Base-by-base conservation (phyloP, 2,113 vertebrate genomes). In the Cyprinodon brontotheroides region DNA sequence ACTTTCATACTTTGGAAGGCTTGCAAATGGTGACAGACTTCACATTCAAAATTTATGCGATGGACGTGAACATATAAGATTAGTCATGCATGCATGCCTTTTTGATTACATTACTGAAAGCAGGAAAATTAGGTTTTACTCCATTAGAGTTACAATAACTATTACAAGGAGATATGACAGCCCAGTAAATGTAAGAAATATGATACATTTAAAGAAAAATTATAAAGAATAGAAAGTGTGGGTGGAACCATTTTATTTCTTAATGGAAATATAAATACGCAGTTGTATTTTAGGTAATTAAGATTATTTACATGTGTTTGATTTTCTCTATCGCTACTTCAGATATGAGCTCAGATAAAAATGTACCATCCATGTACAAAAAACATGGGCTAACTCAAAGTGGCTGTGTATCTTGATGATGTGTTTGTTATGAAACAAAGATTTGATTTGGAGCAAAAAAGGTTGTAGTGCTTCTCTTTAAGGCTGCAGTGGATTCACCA, bases 1-100 rank as follows among this genome's bases (percentile, higher is more conserved):
- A 70, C 67, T 85, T 73, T 72, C 68, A 72, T 63, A 4, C 57
- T 62, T 37, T 41, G 38, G 43, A 71, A 70, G 68, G 70, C 37
- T 3, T 29, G 47, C 39, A 47, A 53, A n/a, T 38, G 5, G 11
- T 11, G 48, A 20, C 65, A 48, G 47, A 61, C 40, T 62, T 71
- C 36, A 70, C 41, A 68, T 57, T n/a, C 45, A 77, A 61, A 69
- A 36, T 59, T 20, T 59, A 29, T 70, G 12, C 65, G 43, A 43
- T 14, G 14, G 20, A 61, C 37, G 59, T 17, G 60, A 61, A 80
- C 61, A 53, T 39, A 67, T 40, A 20, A 63, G 37, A 50, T 47
- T n/a, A 68, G 47, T 61, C 6, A 53, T 57, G 7, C 11, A 62
- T 48, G 22, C 47, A 45, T 63, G 43, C 8, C 10, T 65, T 50